These are phyloP conservation scores for Tenthredo livida DNA, from an alignment of 2,888 invertebrate genomes.

Conservation along the genomic window DNA sequence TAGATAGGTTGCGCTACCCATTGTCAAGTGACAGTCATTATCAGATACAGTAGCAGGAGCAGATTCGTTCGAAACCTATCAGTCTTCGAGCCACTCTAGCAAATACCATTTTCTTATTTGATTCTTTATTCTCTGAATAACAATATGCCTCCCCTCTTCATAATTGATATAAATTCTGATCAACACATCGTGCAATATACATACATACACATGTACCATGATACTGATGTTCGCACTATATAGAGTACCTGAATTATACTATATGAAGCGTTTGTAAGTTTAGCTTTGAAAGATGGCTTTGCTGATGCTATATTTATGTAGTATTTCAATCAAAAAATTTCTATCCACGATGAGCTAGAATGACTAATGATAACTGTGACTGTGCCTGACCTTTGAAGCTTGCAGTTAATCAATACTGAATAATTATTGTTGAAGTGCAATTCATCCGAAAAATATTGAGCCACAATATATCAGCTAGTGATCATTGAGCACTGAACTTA, in stretches of 20 bases:
- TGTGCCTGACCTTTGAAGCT: not conserved
- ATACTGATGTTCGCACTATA: not conserved
- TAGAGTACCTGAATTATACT: not conserved
- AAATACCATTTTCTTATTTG: not conserved
- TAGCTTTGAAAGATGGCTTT: not conserved
- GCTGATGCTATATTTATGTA: not conserved
- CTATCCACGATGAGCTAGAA: not conserved
- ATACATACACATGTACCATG: not conserved
- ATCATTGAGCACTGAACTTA: not conserved
- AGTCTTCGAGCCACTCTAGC: not conserved
- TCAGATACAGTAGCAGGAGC: not conserved
- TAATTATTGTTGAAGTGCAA: not conserved
- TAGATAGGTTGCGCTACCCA: not conserved
- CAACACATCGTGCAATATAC: not conserved
- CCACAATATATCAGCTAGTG: not conserved
- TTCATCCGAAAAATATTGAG: not conserved
- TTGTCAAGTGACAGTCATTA: not conserved
- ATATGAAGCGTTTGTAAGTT: not conserved
- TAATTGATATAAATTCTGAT: not conserved
- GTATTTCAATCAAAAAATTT: not conserved
- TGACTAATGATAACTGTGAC: not conserved
- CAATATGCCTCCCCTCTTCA: not conserved
- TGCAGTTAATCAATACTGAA: conserved; percentile 10
- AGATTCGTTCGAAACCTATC: not conserved
- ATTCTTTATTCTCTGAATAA: not conserved